Percentiles rank a stretch among this genome's conserved stretches.
These are phyloP conservation scores for Liolophura sinensis DNA, from an alignment of 1,140 invertebrate genomes.

Conservation along the genomic window DNA sequence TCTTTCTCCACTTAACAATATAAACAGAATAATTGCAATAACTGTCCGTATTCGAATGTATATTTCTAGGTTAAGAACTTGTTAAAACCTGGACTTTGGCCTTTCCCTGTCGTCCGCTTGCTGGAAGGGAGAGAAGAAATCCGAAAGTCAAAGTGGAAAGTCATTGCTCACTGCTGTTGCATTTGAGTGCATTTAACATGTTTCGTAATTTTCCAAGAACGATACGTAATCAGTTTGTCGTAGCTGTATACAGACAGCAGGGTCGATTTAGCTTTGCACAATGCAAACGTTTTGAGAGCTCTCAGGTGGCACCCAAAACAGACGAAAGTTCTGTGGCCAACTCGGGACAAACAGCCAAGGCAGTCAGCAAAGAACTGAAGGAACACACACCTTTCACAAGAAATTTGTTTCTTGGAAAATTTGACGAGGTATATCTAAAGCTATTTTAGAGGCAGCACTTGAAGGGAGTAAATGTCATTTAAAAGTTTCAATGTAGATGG, in stretches of 20 bases:
- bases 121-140: too few relatives aligned
- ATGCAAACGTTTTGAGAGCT: slow-evolving; percentile 9
- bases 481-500: neutral
- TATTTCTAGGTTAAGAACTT: too few relatives aligned
- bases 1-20: too few relatives aligned
- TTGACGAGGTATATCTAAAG: slow-evolving; percentile 39
- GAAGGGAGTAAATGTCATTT: neutral
- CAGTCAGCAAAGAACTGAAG: slow-evolving; percentile 19
- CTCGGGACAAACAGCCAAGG: slow-evolving; percentile 7
- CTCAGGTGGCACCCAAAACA: slow-evolving; percentile 8
- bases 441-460: neutral
- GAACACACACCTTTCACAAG: slow-evolving; percentile 39
- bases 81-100: too few relatives aligned
- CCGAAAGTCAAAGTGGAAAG: too few relatives aligned
- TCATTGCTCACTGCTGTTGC: too few relatives aligned
- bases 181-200: too few relatives aligned
- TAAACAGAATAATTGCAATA: too few relatives aligned
- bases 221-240: slow-evolving; percentile 8
- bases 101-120: too few relatives aligned
- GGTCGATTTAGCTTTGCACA: slow-evolving; percentile 10
- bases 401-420: slow-evolving; percentile 45
- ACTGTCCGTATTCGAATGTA: too few relatives aligned
- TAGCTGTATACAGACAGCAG: slow-evolving; percentile 11
- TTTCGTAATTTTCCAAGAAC: neutral
- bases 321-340: slow-evolving; percentile 5